phyloP scores from a whole-genome alignment of 2,797 vertebrate species.

The Fistularia commersonii region DNA sequence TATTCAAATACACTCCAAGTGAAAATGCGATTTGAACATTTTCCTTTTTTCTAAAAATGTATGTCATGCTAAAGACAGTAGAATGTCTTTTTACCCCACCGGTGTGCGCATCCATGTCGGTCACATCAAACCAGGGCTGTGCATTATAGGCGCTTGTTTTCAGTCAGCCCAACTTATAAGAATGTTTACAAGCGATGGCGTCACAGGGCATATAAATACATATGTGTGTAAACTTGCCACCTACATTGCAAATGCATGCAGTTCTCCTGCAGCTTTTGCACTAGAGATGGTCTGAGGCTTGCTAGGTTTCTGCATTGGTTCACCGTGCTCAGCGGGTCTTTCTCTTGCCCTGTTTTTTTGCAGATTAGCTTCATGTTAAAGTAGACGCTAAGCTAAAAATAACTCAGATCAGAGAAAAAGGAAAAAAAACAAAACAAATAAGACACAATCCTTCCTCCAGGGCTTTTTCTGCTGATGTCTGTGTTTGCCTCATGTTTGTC shows the following conservation, averaged over 20 bases:
- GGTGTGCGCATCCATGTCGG: too few relatives aligned
- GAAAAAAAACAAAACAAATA: slow-evolving; percentile 15
- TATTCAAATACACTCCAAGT: too few relatives aligned
- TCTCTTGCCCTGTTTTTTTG: slow-evolving; percentile 31
- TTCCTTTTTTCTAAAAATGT: too few relatives aligned
- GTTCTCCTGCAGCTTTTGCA: slow-evolving; percentile 12
- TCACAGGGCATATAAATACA: too few relatives aligned
- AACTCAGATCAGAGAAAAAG: slow-evolving; percentile 32
- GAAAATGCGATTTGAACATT: too few relatives aligned
- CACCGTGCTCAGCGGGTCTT: slow-evolving; percentile 25
- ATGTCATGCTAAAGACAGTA: too few relatives aligned
- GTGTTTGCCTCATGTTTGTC: slow-evolving; percentile 27
- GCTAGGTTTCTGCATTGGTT: slow-evolving; percentile 27
- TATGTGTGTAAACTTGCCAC: slow-evolving; percentile 9
- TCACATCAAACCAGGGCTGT: too few relatives aligned
- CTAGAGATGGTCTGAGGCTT: slow-evolving; percentile 22
- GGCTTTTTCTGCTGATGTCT: slow-evolving; percentile 29
- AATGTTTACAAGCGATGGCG: too few relatives aligned
- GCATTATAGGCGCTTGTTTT: too few relatives aligned
- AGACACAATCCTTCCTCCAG: slow-evolving; percentile 44
- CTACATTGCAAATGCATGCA: slow-evolving; percentile 1
- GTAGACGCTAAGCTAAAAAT: slow-evolving; percentile 54
- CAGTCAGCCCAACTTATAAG: too few relatives aligned
- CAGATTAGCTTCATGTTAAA: slow-evolving; percentile 49
- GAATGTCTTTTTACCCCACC: too few relatives aligned